A percentile compares a stretch with the other conserved stretches of the same genome.
These are phyloP conservation scores for Edolisoma coerulescens DNA, from an alignment of 2,113 vertebrate genomes.

Conservation along the genomic window DNA sequence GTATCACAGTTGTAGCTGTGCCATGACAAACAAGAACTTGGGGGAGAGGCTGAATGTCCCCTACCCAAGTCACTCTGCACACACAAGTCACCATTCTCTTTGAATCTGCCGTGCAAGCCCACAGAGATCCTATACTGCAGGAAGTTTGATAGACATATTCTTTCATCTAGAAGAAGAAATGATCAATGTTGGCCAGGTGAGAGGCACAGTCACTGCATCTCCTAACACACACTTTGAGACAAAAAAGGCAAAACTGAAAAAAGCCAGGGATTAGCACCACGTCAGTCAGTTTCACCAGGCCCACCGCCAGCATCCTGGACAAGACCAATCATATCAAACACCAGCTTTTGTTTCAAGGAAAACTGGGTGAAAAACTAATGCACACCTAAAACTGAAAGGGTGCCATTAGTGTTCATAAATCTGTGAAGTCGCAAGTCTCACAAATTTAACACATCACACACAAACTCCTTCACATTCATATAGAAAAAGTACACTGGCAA, in stretches of 20 bases:
- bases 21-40: accelerated
- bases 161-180: not conserved
- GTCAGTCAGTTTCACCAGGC: accelerated
- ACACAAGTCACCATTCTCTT: not conserved
- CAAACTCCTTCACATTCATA: not conserved
- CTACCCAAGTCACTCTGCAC: not conserved
- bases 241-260: not conserved
- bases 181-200: not conserved
- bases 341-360: not conserved
- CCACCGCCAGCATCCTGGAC: not conserved
- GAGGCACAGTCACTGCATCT: not conserved
- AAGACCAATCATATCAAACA: not conserved
- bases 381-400: not conserved
- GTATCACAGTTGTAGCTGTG: accelerated
- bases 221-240: accelerated
- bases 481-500: not conserved
- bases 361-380: not conserved
- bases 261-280: not conserved
- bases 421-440: accelerated
- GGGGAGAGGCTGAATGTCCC: not conserved
- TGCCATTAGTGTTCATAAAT: not conserved
- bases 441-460: not conserved
- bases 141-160: not conserved
- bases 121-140: not conserved
- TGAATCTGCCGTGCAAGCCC: not conserved